A percentile compares a stretch with the other conserved stretches of the same genome.
These are phyloP conservation scores for Microctonus brassicae DNA, from an alignment of 2,888 invertebrate species.

Conservation along the genomic window DNA sequence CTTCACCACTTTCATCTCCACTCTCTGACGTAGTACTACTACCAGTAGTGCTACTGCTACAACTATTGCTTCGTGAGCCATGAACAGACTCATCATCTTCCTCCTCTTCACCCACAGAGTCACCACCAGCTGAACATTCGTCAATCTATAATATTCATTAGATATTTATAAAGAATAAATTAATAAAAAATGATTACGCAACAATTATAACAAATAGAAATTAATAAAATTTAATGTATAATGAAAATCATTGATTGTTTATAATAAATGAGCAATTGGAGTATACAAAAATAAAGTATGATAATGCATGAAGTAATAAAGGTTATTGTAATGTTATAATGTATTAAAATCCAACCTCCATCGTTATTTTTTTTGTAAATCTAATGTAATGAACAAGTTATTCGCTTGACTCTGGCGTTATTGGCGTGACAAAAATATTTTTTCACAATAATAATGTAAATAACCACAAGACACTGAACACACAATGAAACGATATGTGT, in stretches of 20 bases:
- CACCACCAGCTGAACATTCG: constrained; percentile 66
- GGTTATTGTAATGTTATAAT: neutral
- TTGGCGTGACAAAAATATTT: neutral
- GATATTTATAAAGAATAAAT: neutral
- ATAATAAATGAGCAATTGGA: neutral
- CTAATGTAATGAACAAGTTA: neutral
- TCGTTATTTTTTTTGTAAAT: neutral
- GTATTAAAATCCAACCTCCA: constrained; percentile 15
- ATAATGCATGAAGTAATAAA: neutral
- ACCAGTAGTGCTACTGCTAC: constrained; percentile 60
- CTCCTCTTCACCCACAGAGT: constrained; percentile 66
- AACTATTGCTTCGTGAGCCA: constrained; percentile 60
- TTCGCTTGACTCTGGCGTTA: constrained; percentile 6
- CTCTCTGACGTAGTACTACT: constrained; percentile 63
- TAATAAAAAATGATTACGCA: neutral
- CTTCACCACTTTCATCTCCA: constrained; percentile 64
- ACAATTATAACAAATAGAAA: no score
- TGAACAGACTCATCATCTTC: constrained; percentile 66
- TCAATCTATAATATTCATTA: constrained; percentile 56
- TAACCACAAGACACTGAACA: constrained; percentile 8
- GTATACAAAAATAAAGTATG: neutral
- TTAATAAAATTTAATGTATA: no score
- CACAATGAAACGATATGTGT: neutral
- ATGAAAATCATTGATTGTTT: no score
- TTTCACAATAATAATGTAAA: neutral